phyloP scores from a whole-genome alignment of 2,888 invertebrate species.

The Thereva unica region DNA sequence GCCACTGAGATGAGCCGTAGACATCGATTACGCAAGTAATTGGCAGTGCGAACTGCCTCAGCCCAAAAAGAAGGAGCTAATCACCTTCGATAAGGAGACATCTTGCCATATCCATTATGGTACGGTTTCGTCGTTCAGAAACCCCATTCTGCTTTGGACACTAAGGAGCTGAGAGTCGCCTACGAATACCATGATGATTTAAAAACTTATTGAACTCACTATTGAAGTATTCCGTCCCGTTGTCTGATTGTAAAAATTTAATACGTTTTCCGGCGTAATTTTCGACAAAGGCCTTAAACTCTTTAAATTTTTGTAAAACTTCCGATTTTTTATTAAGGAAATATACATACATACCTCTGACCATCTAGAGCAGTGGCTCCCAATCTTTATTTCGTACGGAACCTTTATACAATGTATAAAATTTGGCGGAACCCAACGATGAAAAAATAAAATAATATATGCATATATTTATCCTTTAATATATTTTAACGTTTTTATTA shows the following conservation, averaged over 20 bases:
- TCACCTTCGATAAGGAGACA: too few relatives aligned
- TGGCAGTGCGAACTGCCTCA: constrained; percentile 36
- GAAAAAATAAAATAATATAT: too few relatives aligned
- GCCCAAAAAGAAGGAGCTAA: constrained; percentile 43
- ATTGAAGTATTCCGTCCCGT: constrained; percentile 28
- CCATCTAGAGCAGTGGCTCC: too few relatives aligned
- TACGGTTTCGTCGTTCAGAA: constrained; percentile 19
- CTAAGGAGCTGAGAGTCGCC: constrained; percentile 14
- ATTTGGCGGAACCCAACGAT: too few relatives aligned
- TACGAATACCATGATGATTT: constrained; percentile 9
- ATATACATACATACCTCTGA: too few relatives aligned
- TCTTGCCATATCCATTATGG: constrained; percentile 43
- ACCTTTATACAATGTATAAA: too few relatives aligned
- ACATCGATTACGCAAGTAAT: constrained; percentile 36
- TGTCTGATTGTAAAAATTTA: constrained; percentile 25
- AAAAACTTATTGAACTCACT: constrained; percentile 5
- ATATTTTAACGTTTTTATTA: too few relatives aligned
- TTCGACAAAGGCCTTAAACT: constrained; percentile 37
- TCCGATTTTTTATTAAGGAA: too few relatives aligned
- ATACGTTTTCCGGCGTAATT: constrained; percentile 33
- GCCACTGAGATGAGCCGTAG: constrained; percentile 22
- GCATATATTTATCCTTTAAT: too few relatives aligned
- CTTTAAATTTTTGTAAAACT: too few relatives aligned
- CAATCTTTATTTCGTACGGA: too few relatives aligned
- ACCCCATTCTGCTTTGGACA: constrained; percentile 37